phyloP scores from a whole-genome alignment of 2,888 invertebrate species.

The Adelognathus sp. region DNA sequence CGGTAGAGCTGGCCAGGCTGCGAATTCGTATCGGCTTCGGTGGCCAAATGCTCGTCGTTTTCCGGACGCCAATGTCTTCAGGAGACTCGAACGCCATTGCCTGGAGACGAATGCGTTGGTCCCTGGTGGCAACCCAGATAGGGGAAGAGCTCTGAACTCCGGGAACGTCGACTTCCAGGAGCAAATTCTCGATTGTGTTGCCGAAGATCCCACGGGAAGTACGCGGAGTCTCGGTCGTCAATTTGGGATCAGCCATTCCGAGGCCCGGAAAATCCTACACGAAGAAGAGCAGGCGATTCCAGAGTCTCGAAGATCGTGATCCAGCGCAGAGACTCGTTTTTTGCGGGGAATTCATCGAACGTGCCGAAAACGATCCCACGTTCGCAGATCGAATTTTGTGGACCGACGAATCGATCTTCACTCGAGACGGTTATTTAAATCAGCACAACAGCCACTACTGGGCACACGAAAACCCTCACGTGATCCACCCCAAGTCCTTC shows the following conservation, averaged over 20 bases:
- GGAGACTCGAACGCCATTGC: not conserved
- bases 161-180: not conserved
- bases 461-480: not conserved
- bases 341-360: not conserved
- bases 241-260: not conserved
- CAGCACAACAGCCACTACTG: no score
- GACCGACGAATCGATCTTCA: not conserved
- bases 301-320: not conserved
- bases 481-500: not conserved
- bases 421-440: not conserved
- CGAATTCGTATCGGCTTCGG: not conserved
- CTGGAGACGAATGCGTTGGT: no score
- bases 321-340: not conserved
- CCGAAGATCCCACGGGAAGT: not conserved
- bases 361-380: not conserved
- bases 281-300: not conserved
- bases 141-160: not conserved
- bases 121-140: not conserved
- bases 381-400: not conserved
- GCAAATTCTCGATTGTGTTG: not conserved
- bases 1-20: not conserved
- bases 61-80: not conserved
- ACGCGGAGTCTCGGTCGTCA: not conserved
- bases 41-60: not conserved
- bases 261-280: not conserved